Evolutionary conservation across 2,113 vertebrate genomes (phyloP).

Genomic region (Dasypus novemcinctus): DNA sequence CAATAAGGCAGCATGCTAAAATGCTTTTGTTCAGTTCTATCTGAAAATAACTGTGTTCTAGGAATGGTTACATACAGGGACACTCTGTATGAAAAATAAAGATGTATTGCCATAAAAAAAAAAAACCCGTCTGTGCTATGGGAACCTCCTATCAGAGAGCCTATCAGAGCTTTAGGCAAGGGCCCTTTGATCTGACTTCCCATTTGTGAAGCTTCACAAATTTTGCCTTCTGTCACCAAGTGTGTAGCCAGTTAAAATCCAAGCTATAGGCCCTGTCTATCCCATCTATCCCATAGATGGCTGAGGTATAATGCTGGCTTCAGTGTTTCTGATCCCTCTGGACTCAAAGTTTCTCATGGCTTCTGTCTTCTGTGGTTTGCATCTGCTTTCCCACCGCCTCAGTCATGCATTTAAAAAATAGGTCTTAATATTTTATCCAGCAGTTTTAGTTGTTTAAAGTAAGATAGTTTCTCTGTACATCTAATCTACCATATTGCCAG

Average conservation of each 20-base stretch:
- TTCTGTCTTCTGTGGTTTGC: neutral
- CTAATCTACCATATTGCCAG: neutral
- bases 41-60: no score
- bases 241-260: neutral
- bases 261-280: neutral
- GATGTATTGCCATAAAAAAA: no score
- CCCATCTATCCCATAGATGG: neutral
- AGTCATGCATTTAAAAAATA: neutral
- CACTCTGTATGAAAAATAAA: no score
- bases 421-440: neutral
- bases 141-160: neutral
- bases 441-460: neutral
- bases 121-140: neutral
- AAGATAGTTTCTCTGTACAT: neutral
- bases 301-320: neutral
- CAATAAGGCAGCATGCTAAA: no score
- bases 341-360: neutral
- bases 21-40: no score
- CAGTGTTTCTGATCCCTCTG: neutral
- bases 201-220: neutral
- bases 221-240: neutral
- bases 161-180: neutral
- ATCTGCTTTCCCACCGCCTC: neutral
- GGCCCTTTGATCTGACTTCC: neutral
- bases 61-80: no score